These are phyloP conservation scores for Tetheella fluctuosa DNA, from an alignment of 2,888 invertebrate species.

Conservation along the genomic window DNA sequence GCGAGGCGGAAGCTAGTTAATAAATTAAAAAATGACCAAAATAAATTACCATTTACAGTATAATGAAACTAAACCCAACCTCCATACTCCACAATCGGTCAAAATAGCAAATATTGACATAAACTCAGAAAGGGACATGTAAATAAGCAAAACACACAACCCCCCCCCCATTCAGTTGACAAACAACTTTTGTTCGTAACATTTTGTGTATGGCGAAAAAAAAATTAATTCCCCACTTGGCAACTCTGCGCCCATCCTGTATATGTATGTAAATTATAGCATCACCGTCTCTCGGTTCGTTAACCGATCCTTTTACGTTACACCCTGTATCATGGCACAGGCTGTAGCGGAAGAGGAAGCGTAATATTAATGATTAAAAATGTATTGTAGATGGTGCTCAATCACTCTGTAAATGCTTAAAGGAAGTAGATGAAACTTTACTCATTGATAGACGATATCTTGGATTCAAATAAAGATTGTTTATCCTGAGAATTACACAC, in stretches of 20 bases:
- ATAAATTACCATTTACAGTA: no score
- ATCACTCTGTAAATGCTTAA: no score
- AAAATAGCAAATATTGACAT: background rate
- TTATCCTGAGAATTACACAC: no score
- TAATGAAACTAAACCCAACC: background rate
- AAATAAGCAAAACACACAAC: constrained; percentile 1
- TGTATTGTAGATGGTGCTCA: no score
- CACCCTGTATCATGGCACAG: constrained; percentile 26
- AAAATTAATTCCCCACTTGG: constrained; percentile 3
- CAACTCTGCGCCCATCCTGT: constrained; percentile 36
- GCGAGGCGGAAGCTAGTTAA: no score
- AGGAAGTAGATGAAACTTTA: no score
- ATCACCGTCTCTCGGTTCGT: constrained; percentile 65
- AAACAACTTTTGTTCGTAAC: background rate
- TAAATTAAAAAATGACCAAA: no score
- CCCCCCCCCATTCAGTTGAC: background rate
- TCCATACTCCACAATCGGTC: background rate
- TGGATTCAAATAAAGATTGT: no score
- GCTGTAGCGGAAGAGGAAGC: constrained; percentile 26
- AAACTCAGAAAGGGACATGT: constrained; percentile 8
- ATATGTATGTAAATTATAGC: constrained; percentile 60
- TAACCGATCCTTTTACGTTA: constrained; percentile 59
- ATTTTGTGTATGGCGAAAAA: constrained; percentile 9
- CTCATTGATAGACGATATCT: no score
- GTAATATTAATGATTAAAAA: background rate